phyloP scores from a whole-genome alignment of 2,888 invertebrate species.

The Xanthorhoe designata region DNA sequence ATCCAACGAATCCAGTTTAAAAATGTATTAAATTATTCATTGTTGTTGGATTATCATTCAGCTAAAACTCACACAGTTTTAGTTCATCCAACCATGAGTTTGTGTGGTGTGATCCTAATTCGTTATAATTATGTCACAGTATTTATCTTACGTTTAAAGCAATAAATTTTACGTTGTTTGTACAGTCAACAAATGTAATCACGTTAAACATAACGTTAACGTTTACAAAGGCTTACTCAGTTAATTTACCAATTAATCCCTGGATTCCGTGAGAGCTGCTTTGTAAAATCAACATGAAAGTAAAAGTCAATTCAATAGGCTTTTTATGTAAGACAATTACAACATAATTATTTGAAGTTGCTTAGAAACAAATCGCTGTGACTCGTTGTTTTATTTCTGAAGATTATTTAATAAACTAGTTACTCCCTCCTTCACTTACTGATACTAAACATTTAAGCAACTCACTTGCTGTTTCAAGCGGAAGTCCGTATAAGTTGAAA shows the following conservation, averaged over 20 bases:
- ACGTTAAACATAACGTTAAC: conserved; percentile 12
- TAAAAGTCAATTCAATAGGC: neutral
- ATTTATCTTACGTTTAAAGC: neutral
- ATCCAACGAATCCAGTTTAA: no score
- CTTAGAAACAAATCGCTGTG: no score
- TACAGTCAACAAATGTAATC: conserved; percentile 7
- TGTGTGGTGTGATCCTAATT: neutral
- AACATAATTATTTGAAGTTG: no score
- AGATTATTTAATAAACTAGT: no score
- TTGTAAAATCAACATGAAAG: neutral
- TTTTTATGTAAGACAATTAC: neutral
- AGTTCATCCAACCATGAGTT: neutral
- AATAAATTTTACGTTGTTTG: conserved; percentile 13
- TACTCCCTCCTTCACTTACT: no score
- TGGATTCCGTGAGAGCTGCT: neutral
- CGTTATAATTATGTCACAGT: neutral
- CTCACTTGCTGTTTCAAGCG: no score
- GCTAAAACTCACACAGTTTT: neutral
- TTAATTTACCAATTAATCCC: conserved; percentile 8
- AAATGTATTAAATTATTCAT: no score
- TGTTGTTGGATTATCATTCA: no score
- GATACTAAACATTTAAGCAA: no score
- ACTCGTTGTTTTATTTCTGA: no score
- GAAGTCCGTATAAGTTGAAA: no score
- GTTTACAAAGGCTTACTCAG: conserved; percentile 7